A percentile compares a stretch with the other conserved stretches of the same genome.
phyloP scores from a whole-genome alignment of 2,797 vertebrate genomes.

The Platyrinchus mystaceus region DNA sequence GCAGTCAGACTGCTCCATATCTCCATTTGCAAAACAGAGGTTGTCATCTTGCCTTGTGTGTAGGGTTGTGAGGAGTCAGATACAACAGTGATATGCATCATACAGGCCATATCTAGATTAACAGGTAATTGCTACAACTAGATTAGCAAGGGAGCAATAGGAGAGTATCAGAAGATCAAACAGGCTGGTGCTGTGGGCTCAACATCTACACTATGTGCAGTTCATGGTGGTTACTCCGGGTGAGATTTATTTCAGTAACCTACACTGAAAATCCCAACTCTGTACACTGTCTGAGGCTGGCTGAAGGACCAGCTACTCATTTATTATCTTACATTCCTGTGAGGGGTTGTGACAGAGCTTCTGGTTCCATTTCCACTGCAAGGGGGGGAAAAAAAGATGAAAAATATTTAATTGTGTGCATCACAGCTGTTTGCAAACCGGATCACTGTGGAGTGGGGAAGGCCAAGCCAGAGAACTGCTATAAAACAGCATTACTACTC shows the following conservation, averaged over 20 bases:
- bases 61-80: neutral
- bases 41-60: neutral
- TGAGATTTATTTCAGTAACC: neutral
- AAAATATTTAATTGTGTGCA: neutral
- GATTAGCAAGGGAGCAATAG: neutral
- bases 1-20: neutral
- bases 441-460: neutral
- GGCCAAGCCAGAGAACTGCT: neutral
- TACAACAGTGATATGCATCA: neutral
- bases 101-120: neutral
- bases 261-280: neutral
- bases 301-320: neutral
- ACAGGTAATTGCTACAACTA: slow-evolving; percentile 15
- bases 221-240: neutral
- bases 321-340: neutral
- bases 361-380: neutral
- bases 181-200: neutral
- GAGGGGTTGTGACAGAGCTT: neutral
- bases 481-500: neutral
- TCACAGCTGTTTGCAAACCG: neutral
- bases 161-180: neutral
- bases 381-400: fast-evolving
- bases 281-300: neutral
- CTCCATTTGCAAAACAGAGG: neutral
- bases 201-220: neutral